Percentiles rank a stretch among this genome's conserved stretches.
Evolutionary conservation across 2,113 vertebrate species (phyloP).

Genomic region (Pheucticus melanocephalus): DNA sequence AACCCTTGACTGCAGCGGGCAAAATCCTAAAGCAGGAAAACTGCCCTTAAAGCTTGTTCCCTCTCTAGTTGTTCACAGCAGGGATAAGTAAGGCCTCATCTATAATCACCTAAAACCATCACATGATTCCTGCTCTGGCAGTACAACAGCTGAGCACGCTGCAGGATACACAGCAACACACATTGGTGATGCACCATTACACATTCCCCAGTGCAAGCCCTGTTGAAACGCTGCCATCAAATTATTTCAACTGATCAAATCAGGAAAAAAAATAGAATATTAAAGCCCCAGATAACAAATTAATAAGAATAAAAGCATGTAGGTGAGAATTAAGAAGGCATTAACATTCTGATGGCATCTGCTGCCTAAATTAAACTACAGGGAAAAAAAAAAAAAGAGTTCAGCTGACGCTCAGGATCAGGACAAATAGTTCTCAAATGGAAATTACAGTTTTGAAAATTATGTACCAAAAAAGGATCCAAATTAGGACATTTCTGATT

Average conservation of each 20-base stretch:
- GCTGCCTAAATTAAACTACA: constrained; percentile 70
- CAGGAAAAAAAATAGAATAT: constrained; percentile 51
- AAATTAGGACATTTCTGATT: constrained; percentile 67
- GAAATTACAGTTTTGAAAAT: constrained; percentile 68
- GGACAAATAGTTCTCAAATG: constrained; percentile 68
- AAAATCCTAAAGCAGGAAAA: neutral
- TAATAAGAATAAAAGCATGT: constrained; percentile 73
- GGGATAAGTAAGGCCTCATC: constrained; percentile 52
- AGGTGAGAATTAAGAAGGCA: constrained; percentile 73
- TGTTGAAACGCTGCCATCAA: constrained; percentile 50
- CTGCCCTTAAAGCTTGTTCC: neutral
- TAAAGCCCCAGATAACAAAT: constrained; percentile 69
- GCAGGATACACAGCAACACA: constrained; percentile 58
- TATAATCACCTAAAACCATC: constrained; percentile 63
- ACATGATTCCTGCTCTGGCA: constrained; percentile 35
- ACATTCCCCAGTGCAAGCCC: constrained; percentile 10
- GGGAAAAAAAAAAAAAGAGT: constrained; percentile 42
- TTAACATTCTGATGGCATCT: constrained; percentile 69
- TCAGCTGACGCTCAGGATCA: constrained; percentile 64
- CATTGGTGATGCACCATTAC: constrained; percentile 60
- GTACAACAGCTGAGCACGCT: constrained; percentile 56
- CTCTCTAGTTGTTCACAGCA: constrained; percentile 28
- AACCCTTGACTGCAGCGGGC: neutral
- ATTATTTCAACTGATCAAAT: constrained; percentile 60
- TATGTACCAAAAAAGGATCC: constrained; percentile 59